Conservation (phyloP, 2,888 invertebrate species). For the Drosophila kambysellisi region DNA sequence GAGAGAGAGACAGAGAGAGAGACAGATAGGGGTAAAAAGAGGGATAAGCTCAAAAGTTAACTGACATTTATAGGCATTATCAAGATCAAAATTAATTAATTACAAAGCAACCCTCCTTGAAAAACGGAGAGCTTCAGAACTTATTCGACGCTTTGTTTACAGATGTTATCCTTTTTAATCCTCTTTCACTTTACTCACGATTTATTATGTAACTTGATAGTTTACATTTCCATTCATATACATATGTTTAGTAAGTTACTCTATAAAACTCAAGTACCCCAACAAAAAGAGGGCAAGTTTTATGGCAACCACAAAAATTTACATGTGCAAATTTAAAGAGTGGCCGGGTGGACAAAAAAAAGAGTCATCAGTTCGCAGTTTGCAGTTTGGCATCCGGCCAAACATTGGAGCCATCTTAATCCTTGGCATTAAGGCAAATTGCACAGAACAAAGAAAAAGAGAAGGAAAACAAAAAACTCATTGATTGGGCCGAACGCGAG, state of each 20-base stretch:
- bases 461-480: constrained; percentile 3
- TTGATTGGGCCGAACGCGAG: constrained; percentile 46
- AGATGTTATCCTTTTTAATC: not conserved
- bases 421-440: constrained; percentile 78
- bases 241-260: not conserved
- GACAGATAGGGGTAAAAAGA: not conserved
- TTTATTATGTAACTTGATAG: not conserved
- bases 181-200: not conserved
- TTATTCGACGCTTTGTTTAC: not conserved
- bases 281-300: constrained; percentile 19
- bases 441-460: constrained; percentile 42
- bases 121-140: not conserved
- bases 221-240: not conserved
- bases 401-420: constrained; percentile 60
- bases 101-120: not conserved
- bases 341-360: constrained; percentile 57
- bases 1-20: not conserved
- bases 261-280: constrained; percentile 28
- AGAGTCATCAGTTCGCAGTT: constrained; percentile 72
- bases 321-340: constrained; percentile 69
- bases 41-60: not conserved
- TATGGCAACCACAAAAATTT: constrained; percentile 60
- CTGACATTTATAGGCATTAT: not conserved
- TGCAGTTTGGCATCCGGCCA: constrained; percentile 48
- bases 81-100: constrained; percentile 3